Percentiles rank a stretch among this genome's conserved stretches.
These are phyloP conservation scores for Physocephala rufipes DNA, from an alignment of 2,888 invertebrate species.

Conservation along the genomic window DNA sequence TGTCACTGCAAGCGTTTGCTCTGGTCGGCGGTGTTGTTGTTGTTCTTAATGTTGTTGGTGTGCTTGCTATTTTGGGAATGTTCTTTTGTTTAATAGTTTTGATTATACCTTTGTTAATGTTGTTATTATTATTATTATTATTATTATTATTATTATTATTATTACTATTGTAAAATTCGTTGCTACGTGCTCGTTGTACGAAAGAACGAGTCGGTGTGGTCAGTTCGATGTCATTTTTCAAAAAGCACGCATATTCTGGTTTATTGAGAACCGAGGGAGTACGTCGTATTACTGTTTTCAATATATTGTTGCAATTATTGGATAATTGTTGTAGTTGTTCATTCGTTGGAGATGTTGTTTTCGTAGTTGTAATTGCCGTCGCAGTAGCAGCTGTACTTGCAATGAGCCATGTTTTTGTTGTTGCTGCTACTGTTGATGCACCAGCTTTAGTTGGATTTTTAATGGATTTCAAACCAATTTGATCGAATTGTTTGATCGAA, in stretches of 20 bases:
- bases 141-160: constrained; percentile 28
- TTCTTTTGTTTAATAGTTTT: constrained; percentile 31
- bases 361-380: constrained; percentile 33
- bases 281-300: constrained; percentile 41
- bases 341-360: constrained; percentile 30
- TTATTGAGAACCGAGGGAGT: constrained; percentile 56
- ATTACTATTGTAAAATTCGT: constrained; percentile 44
- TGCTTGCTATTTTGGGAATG: constrained; percentile 34
- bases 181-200: constrained; percentile 47
- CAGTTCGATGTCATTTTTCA: constrained; percentile 50
- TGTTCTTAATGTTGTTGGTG: constrained; percentile 26
- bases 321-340: constrained; percentile 1
- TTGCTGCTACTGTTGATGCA: constrained; percentile 18
- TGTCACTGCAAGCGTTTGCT: not conserved
- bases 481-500: constrained; percentile 17
- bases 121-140: constrained; percentile 29
- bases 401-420: not conserved
- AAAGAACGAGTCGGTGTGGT: constrained; percentile 1
- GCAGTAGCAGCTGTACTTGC: constrained; percentile 11
- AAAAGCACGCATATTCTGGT: constrained; percentile 62
- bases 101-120: constrained; percentile 16
- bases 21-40: not conserved
- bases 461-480: constrained; percentile 34
- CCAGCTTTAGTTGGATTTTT: constrained; percentile 13
- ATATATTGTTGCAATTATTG: not conserved